Percentiles rank a stretch among this genome's conserved stretches.
Evolutionary conservation across 2,797 vertebrate species (phyloP).

Genomic region (Liparis tanakae): DNA sequence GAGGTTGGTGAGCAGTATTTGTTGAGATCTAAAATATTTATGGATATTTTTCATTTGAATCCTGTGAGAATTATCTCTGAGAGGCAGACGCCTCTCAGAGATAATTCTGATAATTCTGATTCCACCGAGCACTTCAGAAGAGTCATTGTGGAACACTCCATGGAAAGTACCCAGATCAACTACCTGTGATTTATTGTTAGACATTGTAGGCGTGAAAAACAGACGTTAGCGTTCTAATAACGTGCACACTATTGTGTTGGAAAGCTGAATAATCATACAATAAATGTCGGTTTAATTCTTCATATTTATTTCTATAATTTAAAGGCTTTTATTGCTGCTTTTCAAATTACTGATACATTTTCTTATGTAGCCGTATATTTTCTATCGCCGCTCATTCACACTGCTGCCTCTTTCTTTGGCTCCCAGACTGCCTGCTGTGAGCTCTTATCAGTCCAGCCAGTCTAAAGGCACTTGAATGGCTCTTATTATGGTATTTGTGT

Average conservation of each 20-base stretch:
- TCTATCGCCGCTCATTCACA: neutral
- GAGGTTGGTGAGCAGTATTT: conserved; percentile 17
- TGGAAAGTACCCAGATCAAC: neutral
- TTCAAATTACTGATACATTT: neutral
- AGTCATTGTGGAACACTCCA: conserved; percentile 1
- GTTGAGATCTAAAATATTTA: conserved; percentile 4
- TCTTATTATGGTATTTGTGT: too few relatives aligned
- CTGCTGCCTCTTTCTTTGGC: neutral
- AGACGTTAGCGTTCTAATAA: neutral
- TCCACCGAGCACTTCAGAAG: neutral
- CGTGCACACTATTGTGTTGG: neutral
- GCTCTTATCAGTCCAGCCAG: conserved; percentile 33
- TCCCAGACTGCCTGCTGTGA: conserved; percentile 16
- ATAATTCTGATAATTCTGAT: too few relatives aligned
- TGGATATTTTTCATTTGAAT: conserved; percentile 29
- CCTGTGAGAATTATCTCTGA: conserved; percentile 36
- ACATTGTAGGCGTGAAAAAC: neutral
- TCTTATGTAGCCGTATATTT: neutral
- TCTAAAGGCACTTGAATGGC: too few relatives aligned
- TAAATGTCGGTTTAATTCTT: neutral
- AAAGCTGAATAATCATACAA: neutral
- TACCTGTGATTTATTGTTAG: neutral
- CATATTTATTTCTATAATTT: neutral
- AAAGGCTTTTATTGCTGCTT: neutral
- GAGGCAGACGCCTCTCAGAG: conserved; percentile 7